Evolutionary conservation across 2,888 invertebrate species (phyloP).

Genomic region (Eristalis pertinax): DNA sequence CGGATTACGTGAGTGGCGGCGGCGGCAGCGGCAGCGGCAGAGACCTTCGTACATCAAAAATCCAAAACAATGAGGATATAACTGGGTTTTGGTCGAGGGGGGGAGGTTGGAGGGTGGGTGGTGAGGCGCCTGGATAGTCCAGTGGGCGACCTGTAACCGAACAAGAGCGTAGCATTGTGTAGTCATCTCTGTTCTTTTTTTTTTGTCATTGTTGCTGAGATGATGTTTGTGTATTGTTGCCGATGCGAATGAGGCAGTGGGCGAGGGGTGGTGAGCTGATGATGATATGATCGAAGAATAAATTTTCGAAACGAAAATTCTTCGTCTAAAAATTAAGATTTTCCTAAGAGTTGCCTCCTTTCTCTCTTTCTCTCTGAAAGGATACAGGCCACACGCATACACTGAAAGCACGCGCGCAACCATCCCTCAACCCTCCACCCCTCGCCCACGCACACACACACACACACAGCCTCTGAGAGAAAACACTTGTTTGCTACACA

Average conservation of each 20-base stretch:
- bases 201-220: neutral
- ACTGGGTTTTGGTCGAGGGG: slow-evolving; percentile 8
- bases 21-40: slow-evolving; percentile 65
- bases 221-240: slow-evolving; percentile 12
- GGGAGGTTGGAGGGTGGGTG: slow-evolving; percentile 58
- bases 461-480: slow-evolving; percentile 7
- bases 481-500: slow-evolving; percentile 73
- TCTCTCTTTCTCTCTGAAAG: slow-evolving; percentile 5
- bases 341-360: slow-evolving; percentile 45
- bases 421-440: neutral
- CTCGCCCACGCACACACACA: slow-evolving; percentile 1
- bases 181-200: too few species aligned
- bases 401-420: slow-evolving; percentile 4
- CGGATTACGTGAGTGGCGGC: slow-evolving; percentile 68
- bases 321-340: slow-evolving; percentile 42
- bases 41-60: slow-evolving; percentile 66
- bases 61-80: slow-evolving; percentile 67
- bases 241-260: neutral
- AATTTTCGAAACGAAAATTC: slow-evolving; percentile 28
- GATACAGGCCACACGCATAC: slow-evolving; percentile 32
- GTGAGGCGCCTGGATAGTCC: neutral
- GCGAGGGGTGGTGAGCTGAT: neutral
- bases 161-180: neutral
- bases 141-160: slow-evolving; percentile 13
- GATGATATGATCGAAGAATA: slow-evolving; percentile 38